A percentile compares a stretch with the other conserved stretches of the same genome.
Conservation (phyloP, 2,888 invertebrate genomes). For the Drosophila robusta region DNA sequence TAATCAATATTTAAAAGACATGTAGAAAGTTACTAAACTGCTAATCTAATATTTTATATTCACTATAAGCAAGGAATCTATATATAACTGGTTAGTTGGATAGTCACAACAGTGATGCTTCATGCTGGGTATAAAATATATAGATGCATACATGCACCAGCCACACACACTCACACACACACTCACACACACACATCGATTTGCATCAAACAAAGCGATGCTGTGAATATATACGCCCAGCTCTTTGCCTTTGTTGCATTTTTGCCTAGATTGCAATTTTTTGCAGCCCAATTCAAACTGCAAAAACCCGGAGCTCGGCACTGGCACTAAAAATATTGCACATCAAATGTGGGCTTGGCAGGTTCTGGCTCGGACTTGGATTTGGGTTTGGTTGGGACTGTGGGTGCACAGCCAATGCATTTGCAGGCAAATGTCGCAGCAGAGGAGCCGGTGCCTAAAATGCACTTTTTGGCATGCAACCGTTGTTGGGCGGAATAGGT, state of each 20-base stretch:
- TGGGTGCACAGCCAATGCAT: slow-evolving; percentile 44
- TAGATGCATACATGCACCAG: slow-evolving; percentile 25
- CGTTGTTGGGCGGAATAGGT: neutral
- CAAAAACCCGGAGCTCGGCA: slow-evolving; percentile 40
- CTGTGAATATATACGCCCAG: slow-evolving; percentile 55
- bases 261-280: slow-evolving; percentile 82
- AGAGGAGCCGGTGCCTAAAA: slow-evolving; percentile 69
- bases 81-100: neutral
- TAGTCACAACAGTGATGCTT: neutral
- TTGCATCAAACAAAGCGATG: slow-evolving; percentile 55
- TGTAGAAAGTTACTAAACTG: too few species aligned
- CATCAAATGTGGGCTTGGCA: slow-evolving; percentile 54
- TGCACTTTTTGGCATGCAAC: slow-evolving; percentile 76
- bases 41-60: too few species aligned
- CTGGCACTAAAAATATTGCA: slow-evolving; percentile 62
- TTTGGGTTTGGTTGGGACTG: slow-evolving; percentile 21
- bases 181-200: slow-evolving; percentile 27
- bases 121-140: slow-evolving; percentile 18
- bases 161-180: neutral
- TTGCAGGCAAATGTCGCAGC: slow-evolving; percentile 36
- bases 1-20: too few species aligned
- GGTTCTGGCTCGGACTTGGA: slow-evolving; percentile 8
- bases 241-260: slow-evolving; percentile 81
- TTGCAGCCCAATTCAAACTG: slow-evolving; percentile 70
- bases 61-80: too few species aligned